These are phyloP conservation scores for Rhagoletis pomonella DNA, from an alignment of 1,140 invertebrate genomes.

Conservation along the genomic window DNA sequence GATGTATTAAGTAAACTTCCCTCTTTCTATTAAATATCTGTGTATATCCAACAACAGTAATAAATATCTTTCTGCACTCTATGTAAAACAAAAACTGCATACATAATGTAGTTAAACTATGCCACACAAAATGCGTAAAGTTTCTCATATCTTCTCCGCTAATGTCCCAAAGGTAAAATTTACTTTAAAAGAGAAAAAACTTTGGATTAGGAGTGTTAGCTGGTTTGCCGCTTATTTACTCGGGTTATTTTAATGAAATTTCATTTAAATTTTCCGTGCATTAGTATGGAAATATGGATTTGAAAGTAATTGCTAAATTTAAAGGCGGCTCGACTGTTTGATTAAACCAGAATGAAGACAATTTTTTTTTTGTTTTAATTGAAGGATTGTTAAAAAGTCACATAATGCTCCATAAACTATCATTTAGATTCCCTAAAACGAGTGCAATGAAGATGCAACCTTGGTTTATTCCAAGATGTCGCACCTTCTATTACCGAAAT, in stretches of 20 bases:
- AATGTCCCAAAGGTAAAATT: not conserved
- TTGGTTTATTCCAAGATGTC: too few relatives aligned
- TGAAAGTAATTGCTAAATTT: not conserved
- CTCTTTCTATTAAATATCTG: slow-evolving; percentile 3
- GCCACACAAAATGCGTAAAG: not conserved
- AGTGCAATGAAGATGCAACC: too few relatives aligned
- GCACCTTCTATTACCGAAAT: too few relatives aligned
- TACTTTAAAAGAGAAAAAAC: too few relatives aligned
- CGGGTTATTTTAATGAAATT: not conserved
- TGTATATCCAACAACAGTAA: not conserved
- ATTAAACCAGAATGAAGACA: not conserved
- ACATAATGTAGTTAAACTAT: not conserved
- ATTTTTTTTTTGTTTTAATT: not conserved
- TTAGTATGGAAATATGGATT: not conserved
- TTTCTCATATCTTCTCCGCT: not conserved
- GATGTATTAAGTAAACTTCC: slow-evolving; percentile 46
- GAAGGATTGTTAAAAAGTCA: not conserved
- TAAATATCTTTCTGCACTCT: slow-evolving; percentile 15
- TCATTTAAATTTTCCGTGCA: slow-evolving; percentile 4
- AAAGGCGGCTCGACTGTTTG: not conserved
- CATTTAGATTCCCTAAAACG: too few relatives aligned
- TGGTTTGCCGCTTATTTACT: not conserved
- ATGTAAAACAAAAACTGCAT: not conserved
- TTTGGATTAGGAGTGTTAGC: not conserved
- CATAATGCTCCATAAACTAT: not conserved